A percentile compares a stretch with the other conserved stretches of the same genome.
These are phyloP conservation scores for Malurus melanocephalus DNA, from an alignment of 2,113 vertebrate species.

Conservation along the genomic window DNA sequence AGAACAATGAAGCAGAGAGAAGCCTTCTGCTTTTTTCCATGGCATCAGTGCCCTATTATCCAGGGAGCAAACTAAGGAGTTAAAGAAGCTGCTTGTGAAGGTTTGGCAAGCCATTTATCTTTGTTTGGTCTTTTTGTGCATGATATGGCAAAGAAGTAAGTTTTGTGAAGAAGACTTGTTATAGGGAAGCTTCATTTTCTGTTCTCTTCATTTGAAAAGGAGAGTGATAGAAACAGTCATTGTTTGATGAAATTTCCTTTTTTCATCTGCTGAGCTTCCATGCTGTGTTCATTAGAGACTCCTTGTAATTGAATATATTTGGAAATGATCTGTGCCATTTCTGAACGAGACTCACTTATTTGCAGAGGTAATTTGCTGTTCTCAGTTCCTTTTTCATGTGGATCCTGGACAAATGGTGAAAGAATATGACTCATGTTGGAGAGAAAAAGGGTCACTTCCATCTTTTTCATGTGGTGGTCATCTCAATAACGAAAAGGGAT, in stretches of 20 bases:
- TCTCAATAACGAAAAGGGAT: constrained; percentile 45
- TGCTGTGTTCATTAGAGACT: constrained; percentile 27
- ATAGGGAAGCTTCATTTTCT: constrained; percentile 14
- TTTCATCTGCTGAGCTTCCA: constrained; percentile 27
- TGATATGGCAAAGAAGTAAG: not conserved
- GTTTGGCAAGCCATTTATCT: not conserved
- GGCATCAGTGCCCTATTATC: not conserved
- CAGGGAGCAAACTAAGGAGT: not conserved
- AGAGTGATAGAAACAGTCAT: not conserved
- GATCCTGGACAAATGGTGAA: constrained; percentile 1
- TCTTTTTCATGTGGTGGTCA: not conserved
- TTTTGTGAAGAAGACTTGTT: not conserved
- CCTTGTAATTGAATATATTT: constrained; percentile 25
- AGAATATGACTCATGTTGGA: constrained; percentile 11
- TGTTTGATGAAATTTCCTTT: constrained; percentile 26
- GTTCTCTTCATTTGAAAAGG: not conserved
- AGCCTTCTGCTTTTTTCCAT: constrained; percentile 24
- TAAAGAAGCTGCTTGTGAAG: not conserved
- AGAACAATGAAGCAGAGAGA: constrained; percentile 17
- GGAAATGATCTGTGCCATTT: constrained; percentile 3
- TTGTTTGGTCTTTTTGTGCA: not conserved
- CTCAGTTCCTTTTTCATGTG: constrained; percentile 7
- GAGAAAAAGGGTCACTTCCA: constrained; percentile 14
- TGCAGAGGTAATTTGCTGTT: constrained; percentile 37
- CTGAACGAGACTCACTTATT: not conserved